These are phyloP conservation scores for Halcyon badia DNA, from an alignment of 2,797 vertebrate genomes.

Conservation along the genomic window DNA sequence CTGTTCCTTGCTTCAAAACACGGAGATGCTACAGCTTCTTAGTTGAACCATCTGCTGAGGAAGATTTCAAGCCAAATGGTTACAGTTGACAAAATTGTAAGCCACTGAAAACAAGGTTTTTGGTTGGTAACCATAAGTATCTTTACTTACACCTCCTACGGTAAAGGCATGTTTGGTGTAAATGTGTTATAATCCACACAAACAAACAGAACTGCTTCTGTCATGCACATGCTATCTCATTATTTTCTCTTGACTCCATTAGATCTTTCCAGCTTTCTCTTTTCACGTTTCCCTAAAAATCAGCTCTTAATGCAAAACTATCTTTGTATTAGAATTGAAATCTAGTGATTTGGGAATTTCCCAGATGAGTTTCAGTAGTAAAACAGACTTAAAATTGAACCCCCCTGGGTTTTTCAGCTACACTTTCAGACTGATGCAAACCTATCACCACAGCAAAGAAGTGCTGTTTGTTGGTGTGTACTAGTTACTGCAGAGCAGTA, in stretches of 20 bases:
- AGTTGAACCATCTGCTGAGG: constrained; percentile 15
- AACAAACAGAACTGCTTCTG: constrained; percentile 34
- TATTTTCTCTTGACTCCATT: neutral
- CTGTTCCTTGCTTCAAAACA: neutral
- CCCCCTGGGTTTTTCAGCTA: neutral
- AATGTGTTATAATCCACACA: constrained; percentile 34
- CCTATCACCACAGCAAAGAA: neutral
- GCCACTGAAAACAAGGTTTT: constrained; percentile 5
- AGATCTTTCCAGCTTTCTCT: neutral
- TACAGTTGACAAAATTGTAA: constrained; percentile 25
- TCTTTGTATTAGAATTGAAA: neutral
- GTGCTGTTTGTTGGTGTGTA: neutral
- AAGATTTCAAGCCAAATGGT: constrained; percentile 14
- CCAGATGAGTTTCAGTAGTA: neutral
- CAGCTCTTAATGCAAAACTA: neutral
- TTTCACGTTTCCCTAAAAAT: neutral
- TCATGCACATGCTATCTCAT: neutral
- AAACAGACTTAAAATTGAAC: neutral
- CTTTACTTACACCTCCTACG: constrained; percentile 47
- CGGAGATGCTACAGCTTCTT: neutral
- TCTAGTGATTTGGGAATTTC: neutral
- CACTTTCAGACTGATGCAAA: neutral
- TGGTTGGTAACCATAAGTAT: constrained; percentile 1
- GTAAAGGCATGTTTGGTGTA: constrained; percentile 28
- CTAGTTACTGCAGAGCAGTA: neutral